Conservation (phyloP, 2,113 vertebrate species). For the Halichoerus grypus region DNA sequence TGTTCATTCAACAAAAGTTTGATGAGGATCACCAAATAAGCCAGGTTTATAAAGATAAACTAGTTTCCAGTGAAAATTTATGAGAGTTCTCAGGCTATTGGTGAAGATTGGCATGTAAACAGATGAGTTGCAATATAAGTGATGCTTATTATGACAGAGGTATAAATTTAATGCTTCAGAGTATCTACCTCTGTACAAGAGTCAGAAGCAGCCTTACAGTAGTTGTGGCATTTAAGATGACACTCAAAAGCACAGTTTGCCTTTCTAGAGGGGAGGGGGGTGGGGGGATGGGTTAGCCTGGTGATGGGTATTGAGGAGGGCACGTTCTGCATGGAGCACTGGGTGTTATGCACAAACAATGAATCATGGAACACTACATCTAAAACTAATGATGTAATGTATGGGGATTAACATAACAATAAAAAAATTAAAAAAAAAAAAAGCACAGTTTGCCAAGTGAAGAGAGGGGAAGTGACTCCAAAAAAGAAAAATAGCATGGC, state of each 20-base stretch:
- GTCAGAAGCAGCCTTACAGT: background rate
- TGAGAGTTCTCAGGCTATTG: background rate
- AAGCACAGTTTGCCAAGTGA: background rate
- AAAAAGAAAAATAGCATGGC: background rate
- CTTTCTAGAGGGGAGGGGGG: no score
- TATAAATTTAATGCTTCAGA: background rate
- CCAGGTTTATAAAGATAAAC: background rate
- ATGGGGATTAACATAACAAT: no score
- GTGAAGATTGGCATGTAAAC: background rate
- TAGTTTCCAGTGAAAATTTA: background rate
- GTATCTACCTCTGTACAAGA: background rate
- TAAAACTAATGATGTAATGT: no score
- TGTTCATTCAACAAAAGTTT: background rate
- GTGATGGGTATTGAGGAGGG: no score
- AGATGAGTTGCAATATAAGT: background rate
- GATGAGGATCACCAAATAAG: background rate
- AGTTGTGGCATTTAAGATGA: background rate
- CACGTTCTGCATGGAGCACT: no score
- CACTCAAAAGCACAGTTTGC: background rate
- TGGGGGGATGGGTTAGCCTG: no score
- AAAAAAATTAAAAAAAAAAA: background rate
- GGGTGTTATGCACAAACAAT: no score
- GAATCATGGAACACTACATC: no score
- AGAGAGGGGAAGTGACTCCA: background rate
- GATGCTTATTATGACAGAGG: background rate